phyloP scores from a whole-genome alignment of 2,888 invertebrate species.

The Dicycla oo region DNA sequence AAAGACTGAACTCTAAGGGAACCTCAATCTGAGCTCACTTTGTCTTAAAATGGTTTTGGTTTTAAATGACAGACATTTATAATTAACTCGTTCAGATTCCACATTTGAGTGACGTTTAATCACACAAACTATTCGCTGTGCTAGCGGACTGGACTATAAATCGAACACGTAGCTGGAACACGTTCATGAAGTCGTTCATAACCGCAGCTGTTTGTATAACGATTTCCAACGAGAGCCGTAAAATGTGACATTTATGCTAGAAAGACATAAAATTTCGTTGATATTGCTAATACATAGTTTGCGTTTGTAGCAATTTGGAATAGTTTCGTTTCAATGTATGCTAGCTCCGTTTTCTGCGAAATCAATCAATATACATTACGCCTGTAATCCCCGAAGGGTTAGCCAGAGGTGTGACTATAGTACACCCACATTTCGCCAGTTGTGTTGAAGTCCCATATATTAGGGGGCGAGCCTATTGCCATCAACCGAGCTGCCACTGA shows the following conservation, averaged over 20 bases:
- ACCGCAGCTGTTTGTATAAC: constrained; percentile 44
- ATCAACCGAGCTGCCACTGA: too few relatives aligned
- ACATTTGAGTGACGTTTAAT: constrained; percentile 57
- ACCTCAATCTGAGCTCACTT: not conserved
- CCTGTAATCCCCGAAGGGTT: too few relatives aligned
- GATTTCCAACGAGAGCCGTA: constrained; percentile 36
- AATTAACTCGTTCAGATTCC: constrained; percentile 30
- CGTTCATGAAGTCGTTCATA: constrained; percentile 50
- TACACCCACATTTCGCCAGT: too few relatives aligned
- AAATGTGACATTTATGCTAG: constrained; percentile 51
- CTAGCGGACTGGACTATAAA: constrained; percentile 32
- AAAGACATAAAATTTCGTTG: constrained; percentile 34
- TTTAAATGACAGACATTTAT: constrained; percentile 23
- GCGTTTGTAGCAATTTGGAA: constrained; percentile 4
- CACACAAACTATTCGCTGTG: constrained; percentile 32
- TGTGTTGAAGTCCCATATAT: too few relatives aligned
- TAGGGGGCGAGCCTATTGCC: too few relatives aligned
- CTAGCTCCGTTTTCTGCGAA: not conserved
- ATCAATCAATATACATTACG: not conserved
- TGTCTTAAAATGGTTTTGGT: not conserved
- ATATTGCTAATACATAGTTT: constrained; percentile 29
- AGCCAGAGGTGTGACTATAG: too few relatives aligned
- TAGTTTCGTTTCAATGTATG: constrained; percentile 7
- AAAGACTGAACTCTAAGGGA: not conserved
- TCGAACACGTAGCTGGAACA: constrained; percentile 42